Percentiles rank a stretch among this genome's conserved stretches.
These are phyloP conservation scores for Cydia strobilella DNA, from an alignment of 1,140 invertebrate species.

Conservation along the genomic window DNA sequence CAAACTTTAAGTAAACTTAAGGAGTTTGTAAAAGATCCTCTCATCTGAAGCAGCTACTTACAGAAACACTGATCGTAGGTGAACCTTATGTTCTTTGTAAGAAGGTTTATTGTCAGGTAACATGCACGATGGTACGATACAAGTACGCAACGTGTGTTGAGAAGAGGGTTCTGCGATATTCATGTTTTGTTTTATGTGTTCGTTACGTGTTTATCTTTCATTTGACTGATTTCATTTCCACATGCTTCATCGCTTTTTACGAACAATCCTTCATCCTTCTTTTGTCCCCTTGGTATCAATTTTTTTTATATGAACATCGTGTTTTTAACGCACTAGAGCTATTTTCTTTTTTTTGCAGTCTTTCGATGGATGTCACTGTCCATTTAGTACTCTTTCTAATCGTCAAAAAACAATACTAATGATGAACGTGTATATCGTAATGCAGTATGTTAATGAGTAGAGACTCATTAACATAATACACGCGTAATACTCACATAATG, in stretches of 20 bases:
- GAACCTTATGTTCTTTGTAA: too few species aligned
- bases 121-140: not conserved
- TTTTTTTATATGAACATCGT: not conserved
- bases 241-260: too few species aligned
- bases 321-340: not conserved
- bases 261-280: not conserved
- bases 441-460: too few species aligned
- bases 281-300: not conserved
- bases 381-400: too few species aligned
- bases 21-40: conserved; percentile 18
- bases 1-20: conserved; percentile 2
- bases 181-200: not conserved
- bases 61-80: too few species aligned
- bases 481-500: too few species aligned
- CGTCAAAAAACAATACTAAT: too few species aligned
- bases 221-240: too few species aligned
- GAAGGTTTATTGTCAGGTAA: not conserved
- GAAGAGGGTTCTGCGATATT: not conserved
- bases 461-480: too few species aligned
- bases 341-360: too few species aligned
- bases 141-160: not conserved
- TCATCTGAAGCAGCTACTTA: not conserved
- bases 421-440: too few species aligned
- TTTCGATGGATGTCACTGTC: too few species aligned
- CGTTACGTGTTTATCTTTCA: not conserved